phyloP scores from a whole-genome alignment of 2,797 vertebrate genomes.

The Pyrocephalus nanus region DNA sequence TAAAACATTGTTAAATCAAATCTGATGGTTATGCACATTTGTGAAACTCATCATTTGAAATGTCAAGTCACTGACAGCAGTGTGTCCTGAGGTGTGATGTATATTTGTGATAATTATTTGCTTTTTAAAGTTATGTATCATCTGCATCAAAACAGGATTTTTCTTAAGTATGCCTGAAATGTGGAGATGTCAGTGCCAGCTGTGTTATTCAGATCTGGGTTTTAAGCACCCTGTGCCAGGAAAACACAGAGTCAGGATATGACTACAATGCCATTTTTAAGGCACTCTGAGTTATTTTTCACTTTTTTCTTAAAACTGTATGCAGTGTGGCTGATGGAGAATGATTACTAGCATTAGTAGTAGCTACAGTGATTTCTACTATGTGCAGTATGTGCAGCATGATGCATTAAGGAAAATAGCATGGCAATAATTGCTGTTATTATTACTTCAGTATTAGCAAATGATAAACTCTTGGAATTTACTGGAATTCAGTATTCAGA shows the following conservation, averaged over 20 bases:
- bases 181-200: slow-evolving; percentile 6
- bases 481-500: neutral
- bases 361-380: slow-evolving; percentile 1
- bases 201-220: neutral
- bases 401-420: slow-evolving; percentile 8
- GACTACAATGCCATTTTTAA: slow-evolving; percentile 37
- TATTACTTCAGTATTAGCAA: slow-evolving; percentile 24
- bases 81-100: slow-evolving; percentile 58
- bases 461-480: neutral
- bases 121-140: slow-evolving; percentile 61
- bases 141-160: slow-evolving; percentile 42
- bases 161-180: slow-evolving; percentile 31
- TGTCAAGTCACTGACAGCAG: slow-evolving; percentile 61
- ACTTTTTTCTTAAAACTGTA: neutral
- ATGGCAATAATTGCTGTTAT: neutral
- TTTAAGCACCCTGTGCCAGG: slow-evolving; percentile 16
- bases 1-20: slow-evolving; percentile 60
- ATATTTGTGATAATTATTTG: slow-evolving; percentile 64
- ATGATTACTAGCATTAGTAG: slow-evolving; percentile 25
- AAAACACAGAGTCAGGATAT: slow-evolving; percentile 14
- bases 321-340: neutral
- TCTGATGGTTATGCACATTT: slow-evolving; percentile 31
- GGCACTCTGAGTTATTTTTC: neutral
- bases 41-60: slow-evolving; percentile 58
- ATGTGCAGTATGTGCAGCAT: neutral